These are phyloP conservation scores for Clistopyga incitator DNA, from an alignment of 2,888 invertebrate species.

Conservation along the genomic window DNA sequence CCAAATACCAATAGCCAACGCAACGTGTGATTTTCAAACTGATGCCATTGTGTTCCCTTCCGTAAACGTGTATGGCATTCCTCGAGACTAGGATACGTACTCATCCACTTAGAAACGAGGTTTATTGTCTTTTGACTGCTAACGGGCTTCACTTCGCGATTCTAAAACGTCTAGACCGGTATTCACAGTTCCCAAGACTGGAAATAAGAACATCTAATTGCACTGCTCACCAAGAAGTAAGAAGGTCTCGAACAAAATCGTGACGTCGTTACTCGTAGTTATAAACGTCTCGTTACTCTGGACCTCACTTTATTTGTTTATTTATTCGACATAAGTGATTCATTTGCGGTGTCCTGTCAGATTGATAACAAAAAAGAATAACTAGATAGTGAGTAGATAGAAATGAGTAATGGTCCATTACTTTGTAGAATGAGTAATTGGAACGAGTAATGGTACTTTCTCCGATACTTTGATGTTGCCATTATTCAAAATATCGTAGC, in stretches of 20 bases:
- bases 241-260: not conserved
- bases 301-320: no score
- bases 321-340: no score
- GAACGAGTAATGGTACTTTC: no score
- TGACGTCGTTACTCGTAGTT: not conserved
- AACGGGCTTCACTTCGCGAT: conserved; percentile 2
- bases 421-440: no score
- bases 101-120: conserved; percentile 30
- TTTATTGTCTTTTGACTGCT: conserved; percentile 21
- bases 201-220: conserved; percentile 17
- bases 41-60: not conserved
- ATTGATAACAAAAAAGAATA: no score
- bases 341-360: no score
- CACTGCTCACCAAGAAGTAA: conserved; percentile 5
- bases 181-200: conserved; percentile 19
- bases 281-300: no score
- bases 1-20: conserved; percentile 51
- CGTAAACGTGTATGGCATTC: conserved; percentile 19
- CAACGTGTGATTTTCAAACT: conserved; percentile 39
- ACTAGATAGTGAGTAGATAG: no score
- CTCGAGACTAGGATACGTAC: not conserved
- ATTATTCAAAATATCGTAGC: no score
- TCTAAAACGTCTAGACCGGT: conserved; percentile 21
- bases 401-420: no score
- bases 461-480: no score